These are phyloP conservation scores for Scolopax bukidnonensis DNA, from an alignment of 2,797 vertebrate species.

Conservation along the genomic window DNA sequence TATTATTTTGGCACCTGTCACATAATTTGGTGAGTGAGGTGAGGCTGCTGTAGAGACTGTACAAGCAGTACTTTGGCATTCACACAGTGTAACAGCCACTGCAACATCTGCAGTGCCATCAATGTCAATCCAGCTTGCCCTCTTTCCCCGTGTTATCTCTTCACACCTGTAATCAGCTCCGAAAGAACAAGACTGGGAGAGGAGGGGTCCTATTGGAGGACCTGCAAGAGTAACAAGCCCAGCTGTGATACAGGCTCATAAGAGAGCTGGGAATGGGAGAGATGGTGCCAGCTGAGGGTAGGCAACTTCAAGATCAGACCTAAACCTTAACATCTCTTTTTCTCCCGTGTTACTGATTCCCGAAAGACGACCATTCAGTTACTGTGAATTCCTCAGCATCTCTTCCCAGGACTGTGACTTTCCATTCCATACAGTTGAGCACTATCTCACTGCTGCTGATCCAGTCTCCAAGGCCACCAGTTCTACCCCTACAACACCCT, in stretches of 20 bases:
- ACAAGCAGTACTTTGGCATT: not conserved
- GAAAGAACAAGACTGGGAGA: not conserved
- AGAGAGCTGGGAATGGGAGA: not conserved
- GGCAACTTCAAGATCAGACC: not conserved
- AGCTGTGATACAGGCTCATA: fast-evolving
- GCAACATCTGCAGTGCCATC: not conserved
- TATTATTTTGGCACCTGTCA: not conserved
- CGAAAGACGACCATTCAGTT: not conserved
- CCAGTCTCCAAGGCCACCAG: not conserved
- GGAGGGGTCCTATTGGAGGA: not conserved
- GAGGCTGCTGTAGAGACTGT: not conserved
- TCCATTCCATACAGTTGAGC: not conserved
- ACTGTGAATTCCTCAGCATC: not conserved
- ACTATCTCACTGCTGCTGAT: not conserved
- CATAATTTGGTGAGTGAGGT: not conserved
- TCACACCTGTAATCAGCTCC: not conserved
- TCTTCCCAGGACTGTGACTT: not conserved
- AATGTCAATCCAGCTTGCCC: not conserved
- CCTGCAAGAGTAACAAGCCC: not conserved
- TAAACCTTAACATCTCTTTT: not conserved
- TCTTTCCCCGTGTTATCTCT: not conserved
- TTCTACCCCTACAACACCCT: not conserved
- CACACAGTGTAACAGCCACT: not conserved
- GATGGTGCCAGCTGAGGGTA: not conserved
- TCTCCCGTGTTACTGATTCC: not conserved